Base-by-base conservation (phyloP, 1,140 invertebrate species). In the Zaprionus nigranus region DNA sequence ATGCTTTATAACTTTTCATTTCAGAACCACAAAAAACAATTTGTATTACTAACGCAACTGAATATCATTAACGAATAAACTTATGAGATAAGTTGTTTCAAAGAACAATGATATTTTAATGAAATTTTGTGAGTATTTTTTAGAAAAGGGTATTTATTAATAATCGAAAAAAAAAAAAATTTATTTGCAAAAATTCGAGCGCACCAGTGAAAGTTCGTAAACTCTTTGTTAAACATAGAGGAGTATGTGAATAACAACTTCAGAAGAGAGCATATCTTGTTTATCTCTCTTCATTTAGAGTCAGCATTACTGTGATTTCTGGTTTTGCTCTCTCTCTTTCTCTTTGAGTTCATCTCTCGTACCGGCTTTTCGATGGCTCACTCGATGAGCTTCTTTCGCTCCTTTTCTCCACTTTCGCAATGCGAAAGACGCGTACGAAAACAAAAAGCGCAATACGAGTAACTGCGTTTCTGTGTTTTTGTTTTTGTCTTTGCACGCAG, bases 281-380 rank as follows among this genome's bases (percentile, higher is more conserved):
- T 34, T 34, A 34, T 61, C 64, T 56, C 58, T 40, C 65, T 46
- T 9, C 17, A 46, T 20, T n/a, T 46, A 7, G 7, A 46, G 40
- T 17, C 40, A 11, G n/a, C 40, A 17, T 6, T 40, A 40, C 5
- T 40, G 1, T 61, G 76, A 53, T 53, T 11, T 28, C 2, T 61
- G 76, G 62, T 60, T 11, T 28, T 38, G 13, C 28, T 59, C 51
- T 66, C 36, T 46, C 51, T 40, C 63, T 5, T 7, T 43, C 5
- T 43, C 15, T n/a, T n/a, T 43, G 6, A 7, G 40, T 2, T 46
- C 12, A 64, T 0, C 4, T 54, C 70, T 53, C 40, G 51, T 79
- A 77, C 82, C 84, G 83, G 84, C 84, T 84, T 87, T 87, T 87
- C 78, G 65, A 11, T 34, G 51, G 28, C 40, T 17, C 40, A n/a